These are phyloP conservation scores for Epizoanthus rinbou DNA, from an alignment of 92 coral and sea anemone genomes.

Conservation along the genomic window DNA sequence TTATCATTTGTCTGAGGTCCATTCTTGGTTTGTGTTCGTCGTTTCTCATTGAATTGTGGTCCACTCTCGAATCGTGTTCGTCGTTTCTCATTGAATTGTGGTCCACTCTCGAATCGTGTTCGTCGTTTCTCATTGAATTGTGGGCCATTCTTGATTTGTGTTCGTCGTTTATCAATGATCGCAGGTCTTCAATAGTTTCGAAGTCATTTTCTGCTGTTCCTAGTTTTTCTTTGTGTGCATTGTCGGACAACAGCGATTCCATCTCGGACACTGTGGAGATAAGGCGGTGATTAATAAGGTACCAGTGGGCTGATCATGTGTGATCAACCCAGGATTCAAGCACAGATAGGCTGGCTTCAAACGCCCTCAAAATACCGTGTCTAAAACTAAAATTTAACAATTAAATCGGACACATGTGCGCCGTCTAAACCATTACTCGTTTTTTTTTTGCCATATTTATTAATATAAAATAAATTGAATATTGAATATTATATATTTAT, in stretches of 20 bases:
- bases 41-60: background rate
- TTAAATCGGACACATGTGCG: no score
- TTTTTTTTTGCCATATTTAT: no score
- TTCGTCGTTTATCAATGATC: background rate
- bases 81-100: background rate
- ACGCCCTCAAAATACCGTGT: no score
- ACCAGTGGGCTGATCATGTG: no score
- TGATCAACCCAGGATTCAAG: no score
- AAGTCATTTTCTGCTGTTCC: background rate
- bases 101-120: background rate
- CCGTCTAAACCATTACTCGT: no score
- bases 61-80: background rate
- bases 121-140: background rate
- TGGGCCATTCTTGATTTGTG: conserved; percentile 1
- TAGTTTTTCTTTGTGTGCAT: background rate
- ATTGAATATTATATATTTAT: no score
- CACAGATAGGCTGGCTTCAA: no score
- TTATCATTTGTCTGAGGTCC: background rate
- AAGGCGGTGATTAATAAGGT: no score
- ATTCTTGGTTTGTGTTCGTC: background rate
- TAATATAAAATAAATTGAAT: no score
- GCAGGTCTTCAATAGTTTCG: background rate
- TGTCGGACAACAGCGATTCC: conserved; percentile 22
- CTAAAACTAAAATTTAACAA: no score
- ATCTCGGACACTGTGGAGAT: conserved; percentile 13